Percentiles rank a stretch among this genome's conserved stretches.
Conservation (phyloP, 2,797 vertebrate genomes). For the Labeo calbasu region DNA sequence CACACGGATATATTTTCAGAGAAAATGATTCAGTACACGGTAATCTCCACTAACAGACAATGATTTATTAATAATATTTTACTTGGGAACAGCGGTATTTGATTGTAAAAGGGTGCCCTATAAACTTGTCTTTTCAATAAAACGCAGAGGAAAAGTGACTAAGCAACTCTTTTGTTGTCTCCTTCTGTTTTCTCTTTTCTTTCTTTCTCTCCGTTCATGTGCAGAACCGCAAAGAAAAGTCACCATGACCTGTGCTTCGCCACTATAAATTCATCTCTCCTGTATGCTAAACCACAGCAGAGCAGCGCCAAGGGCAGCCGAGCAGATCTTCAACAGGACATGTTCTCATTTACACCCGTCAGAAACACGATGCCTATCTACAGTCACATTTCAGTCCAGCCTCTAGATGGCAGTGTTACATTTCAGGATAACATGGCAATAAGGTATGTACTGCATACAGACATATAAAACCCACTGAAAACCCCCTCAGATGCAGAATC, state of each 20-base stretch:
- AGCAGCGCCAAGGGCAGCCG: conserved; percentile 49
- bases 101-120: not conserved
- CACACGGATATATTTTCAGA: not conserved
- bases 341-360: conserved; percentile 49
- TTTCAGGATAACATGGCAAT: conserved; percentile 7
- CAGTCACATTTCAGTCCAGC: not conserved
- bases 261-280: conserved; percentile 39
- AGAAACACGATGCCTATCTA: conserved; percentile 22
- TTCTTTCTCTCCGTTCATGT: not conserved
- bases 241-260: conserved; percentile 38
- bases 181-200: not conserved
- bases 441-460: not conserved
- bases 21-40: not conserved
- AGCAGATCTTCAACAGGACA: conserved; percentile 41
- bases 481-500: not conserved
- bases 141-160: not conserved
- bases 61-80: not conserved
- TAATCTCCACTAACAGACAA: not conserved
- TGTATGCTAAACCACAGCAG: conserved; percentile 37
- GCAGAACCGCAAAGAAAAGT: conserved; percentile 12
- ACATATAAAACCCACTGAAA: not conserved
- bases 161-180: conserved; percentile 7
- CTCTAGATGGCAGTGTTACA: conserved; percentile 58
- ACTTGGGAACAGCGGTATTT: not conserved
- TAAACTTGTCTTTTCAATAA: not conserved